These are phyloP conservation scores for Fistularia commersonii DNA, from an alignment of 2,797 vertebrate species.

Conservation along the genomic window DNA sequence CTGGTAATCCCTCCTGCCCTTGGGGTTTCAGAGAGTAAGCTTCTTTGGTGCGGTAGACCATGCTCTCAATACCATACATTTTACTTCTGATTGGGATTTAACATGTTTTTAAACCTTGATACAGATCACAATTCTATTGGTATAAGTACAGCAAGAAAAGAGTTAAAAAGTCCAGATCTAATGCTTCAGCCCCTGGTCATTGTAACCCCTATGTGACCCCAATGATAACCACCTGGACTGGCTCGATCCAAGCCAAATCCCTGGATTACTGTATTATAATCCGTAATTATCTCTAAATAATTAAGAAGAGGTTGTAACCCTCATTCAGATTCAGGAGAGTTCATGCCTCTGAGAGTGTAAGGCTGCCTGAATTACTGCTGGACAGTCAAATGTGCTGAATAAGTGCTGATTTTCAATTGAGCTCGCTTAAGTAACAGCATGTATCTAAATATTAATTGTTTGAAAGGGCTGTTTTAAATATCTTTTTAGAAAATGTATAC, in stretches of 20 bases:
- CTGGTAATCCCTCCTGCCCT: too few relatives aligned
- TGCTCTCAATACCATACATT: too few relatives aligned
- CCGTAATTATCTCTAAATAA: conserved; percentile 57
- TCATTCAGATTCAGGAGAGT: conserved; percentile 3
- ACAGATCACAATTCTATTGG: too few relatives aligned
- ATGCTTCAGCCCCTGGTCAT: conserved; percentile 38
- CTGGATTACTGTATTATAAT: conserved; percentile 46
- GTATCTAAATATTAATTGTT: too few relatives aligned
- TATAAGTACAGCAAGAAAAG: too few relatives aligned
- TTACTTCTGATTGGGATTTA: too few relatives aligned
- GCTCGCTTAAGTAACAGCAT: not conserved
- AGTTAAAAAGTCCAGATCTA: conserved; percentile 42
- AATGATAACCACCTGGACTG: conserved; percentile 35
- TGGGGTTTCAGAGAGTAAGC: too few relatives aligned
- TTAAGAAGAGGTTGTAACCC: conserved; percentile 37
- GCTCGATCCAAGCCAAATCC: conserved; percentile 28
- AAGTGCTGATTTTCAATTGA: conserved; percentile 21
- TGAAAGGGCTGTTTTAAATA: too few relatives aligned
- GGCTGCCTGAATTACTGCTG: conserved; percentile 31
- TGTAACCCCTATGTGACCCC: conserved; percentile 38
- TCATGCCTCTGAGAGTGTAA: conserved; percentile 11
- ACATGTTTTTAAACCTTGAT: too few relatives aligned
- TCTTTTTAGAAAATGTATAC: too few relatives aligned
- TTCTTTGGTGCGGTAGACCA: too few relatives aligned
- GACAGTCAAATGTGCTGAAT: conserved; percentile 48